Evolutionary conservation across 2,888 invertebrate species (phyloP), one percentile per base, ranked within the genome.

Genomic region (Tortricodes alternella): DNA sequence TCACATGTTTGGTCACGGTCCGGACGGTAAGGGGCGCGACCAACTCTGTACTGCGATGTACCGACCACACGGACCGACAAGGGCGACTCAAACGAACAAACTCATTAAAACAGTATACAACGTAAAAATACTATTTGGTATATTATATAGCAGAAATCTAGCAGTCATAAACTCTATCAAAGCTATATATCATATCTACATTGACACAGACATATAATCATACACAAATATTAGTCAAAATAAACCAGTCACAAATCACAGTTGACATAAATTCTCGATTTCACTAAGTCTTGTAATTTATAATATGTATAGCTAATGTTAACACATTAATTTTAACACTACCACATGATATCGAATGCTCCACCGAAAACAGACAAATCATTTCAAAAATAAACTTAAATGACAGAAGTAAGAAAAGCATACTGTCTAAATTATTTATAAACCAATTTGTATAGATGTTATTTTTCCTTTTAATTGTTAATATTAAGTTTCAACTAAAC

Each of bases 41-140:
- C 59, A 52, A n/a, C n/a, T n/a, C n/a, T n/a, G n/a, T n/a, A n/a
- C n/a, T n/a, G n/a, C n/a, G n/a, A n/a, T n/a, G n/a, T n/a, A n/a
- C n/a, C n/a, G n/a, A n/a, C n/a, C n/a, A n/a, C n/a, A n/a, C n/a
- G n/a, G n/a, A n/a, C n/a, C n/a, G n/a, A 46, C 52, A 51, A 56
- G 66, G 70, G 67, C 76, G 76, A 78, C 80, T 62, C 71, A 64
- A 66, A 71, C 80, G 78, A 81, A 85, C 82, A 83, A 83, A 85
- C 81, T 75, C 71, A 79, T 80, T 83, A 82, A 75, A 88, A 85
- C 79, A 85, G 85, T 85, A 88, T 83, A 88, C 81, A 89, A 87
- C 85, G 82, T 89, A 89, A 89, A 89, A 89, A 90, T 89, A 90
- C 89, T 89, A 89, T 90, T 90, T 90, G 90, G 90, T 89, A 89